Evolutionary conservation across 92 coral and sea anemone species (phyloP), one percentile per base, ranked within the genome.

Genomic region (Blastomussa wellsi): DNA sequence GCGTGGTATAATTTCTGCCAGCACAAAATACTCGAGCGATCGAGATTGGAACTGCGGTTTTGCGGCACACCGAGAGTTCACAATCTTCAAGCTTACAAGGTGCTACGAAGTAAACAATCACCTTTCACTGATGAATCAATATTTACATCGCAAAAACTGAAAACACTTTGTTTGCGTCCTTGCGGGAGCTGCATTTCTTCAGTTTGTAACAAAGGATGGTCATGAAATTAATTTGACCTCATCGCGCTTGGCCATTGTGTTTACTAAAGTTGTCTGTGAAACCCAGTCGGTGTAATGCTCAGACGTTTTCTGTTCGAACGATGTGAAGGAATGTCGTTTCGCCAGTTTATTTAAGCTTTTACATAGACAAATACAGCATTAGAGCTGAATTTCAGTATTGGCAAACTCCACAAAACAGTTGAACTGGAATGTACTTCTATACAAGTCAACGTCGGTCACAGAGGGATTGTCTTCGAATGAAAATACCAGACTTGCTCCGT

Each of bases 121-220:
- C 47, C 67, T 81, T 70, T 81, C 77, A 51, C n/a, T 16, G 39
- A 42, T 26, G 71, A 70, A 73, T 83, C 79, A 75, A 83, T 83
- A 83, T 83, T 83, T 83, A 73, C 79, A 75, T 3, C 39, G 17
- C 70, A 41, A 83, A 33, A 41, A 1, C 57, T 57, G 72, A 32
- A 57, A 29, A 33, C 42, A 29, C 38, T 72, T 72, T 72, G 72
- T 53, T 82, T 14, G 19, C 35, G 59, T 31, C 69, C 42, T 29
- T n/a, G 39, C 76, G 74, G 76, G 76, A 66, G 74, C 44, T 49
- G 84, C 62, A 66, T 20, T 24, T 17, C 16, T 24, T 39, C 72
- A n/a, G 14, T 2, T 13, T 42, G 28, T 28, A 1, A 53, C 16
- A 67, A 78, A 78, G 78, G 60, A 19, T 72, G 28, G 60, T 73